These are phyloP conservation scores for Colius striatus DNA, from an alignment of 2,113 vertebrate genomes.

Conservation along the genomic window DNA sequence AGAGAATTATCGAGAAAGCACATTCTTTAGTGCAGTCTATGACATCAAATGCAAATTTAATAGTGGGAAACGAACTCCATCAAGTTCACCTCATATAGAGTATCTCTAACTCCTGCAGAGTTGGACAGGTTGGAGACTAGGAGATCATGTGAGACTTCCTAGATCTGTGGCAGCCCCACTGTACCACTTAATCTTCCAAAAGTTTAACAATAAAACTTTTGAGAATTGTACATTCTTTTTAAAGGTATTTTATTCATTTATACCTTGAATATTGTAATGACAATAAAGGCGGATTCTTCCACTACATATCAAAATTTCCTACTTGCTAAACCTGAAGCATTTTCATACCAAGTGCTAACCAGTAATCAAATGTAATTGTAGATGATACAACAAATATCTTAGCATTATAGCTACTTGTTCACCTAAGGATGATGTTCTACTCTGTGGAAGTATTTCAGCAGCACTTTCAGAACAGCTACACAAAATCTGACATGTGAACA, in stretches of 20 bases:
- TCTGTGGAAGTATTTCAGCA: background rate
- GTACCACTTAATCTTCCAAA: background rate
- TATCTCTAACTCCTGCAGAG: background rate
- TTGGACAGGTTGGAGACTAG: background rate
- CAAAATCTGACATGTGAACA: background rate
- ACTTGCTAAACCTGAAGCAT: background rate
- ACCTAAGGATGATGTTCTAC: background rate
- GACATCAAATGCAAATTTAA: background rate
- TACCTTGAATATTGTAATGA: background rate
- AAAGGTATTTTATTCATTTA: background rate
- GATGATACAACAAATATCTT: background rate
- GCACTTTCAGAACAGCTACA: background rate
- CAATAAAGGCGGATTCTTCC: background rate
- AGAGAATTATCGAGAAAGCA: background rate
- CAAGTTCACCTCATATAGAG: background rate
- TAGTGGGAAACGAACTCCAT: background rate
- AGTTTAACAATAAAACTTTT: background rate
- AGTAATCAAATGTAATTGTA: background rate
- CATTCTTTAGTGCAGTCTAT: background rate
- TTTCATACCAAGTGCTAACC: background rate
- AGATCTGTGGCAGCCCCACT: background rate
- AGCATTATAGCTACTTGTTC: background rate
- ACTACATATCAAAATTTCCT: background rate
- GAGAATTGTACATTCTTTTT: background rate
- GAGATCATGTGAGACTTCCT: background rate